phyloP scores from a whole-genome alignment of 2,888 invertebrate species.

The Pelosia muscerda region DNA sequence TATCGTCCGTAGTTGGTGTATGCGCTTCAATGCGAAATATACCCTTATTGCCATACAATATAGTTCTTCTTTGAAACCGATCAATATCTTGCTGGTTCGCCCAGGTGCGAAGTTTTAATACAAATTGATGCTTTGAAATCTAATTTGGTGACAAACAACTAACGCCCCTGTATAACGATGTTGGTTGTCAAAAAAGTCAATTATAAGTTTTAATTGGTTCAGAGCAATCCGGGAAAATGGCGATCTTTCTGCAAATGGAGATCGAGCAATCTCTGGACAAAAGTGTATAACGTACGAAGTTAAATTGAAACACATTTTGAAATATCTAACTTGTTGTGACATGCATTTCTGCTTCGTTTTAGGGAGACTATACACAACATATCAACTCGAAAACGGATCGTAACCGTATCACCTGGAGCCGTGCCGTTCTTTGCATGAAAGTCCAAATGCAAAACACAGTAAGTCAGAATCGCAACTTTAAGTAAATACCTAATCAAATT shows the following conservation, averaged over 20 bases:
- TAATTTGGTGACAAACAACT: conserved; percentile 28
- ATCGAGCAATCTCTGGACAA: not conserved
- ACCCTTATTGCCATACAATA: too few relatives aligned
- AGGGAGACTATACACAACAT: too few relatives aligned
- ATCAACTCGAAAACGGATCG: too few relatives aligned
- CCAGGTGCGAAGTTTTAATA: conserved; percentile 14
- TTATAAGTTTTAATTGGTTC: conserved; percentile 50
- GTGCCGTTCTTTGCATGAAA: too few relatives aligned
- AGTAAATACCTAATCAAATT: too few relatives aligned
- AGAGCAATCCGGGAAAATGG: conserved; percentile 20
- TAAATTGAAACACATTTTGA: not conserved
- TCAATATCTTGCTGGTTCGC: conserved; percentile 14
- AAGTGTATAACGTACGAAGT: not conserved
- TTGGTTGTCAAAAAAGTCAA: conserved; percentile 43
- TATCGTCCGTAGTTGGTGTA: too few relatives aligned
- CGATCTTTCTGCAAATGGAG: conserved; percentile 23
- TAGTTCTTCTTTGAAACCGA: not conserved
- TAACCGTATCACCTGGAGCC: too few relatives aligned
- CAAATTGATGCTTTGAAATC: conserved; percentile 19
- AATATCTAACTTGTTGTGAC: not conserved
- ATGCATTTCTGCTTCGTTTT: not conserved
- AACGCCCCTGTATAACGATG: conserved; percentile 20
- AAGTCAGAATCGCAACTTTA: too few relatives aligned
- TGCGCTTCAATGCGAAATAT: too few relatives aligned
- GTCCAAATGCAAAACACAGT: too few relatives aligned